Conservation (phyloP, 2,888 invertebrate genomes). For the Sturmia bella region DNA sequence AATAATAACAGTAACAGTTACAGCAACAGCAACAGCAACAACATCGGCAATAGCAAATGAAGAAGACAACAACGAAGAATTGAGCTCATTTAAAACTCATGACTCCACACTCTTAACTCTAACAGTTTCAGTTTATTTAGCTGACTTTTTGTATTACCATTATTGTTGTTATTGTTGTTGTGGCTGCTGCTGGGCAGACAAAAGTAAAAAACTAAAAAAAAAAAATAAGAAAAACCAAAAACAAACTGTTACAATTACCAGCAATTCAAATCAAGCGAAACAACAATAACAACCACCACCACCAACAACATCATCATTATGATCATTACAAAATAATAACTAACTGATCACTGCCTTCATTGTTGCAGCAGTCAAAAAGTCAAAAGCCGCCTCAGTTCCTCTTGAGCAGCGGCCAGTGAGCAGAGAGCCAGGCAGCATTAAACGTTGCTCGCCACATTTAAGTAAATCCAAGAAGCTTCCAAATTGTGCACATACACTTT, state of each 20-base stretch:
- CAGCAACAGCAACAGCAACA: conserved; percentile 44
- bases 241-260: conserved; percentile 70
- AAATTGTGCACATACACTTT: conserved; percentile 40
- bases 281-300: conserved; percentile 51
- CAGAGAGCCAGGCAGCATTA: not conserved
- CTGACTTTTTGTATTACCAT: conserved; percentile 15
- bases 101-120: conserved; percentile 61
- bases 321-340: conserved; percentile 67
- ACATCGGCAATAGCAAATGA: conserved; percentile 61
- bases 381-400: not conserved
- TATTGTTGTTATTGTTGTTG: not conserved
- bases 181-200: too few species aligned
- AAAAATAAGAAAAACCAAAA: conserved; percentile 26
- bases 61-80: conserved; percentile 70
- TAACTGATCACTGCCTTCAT: conserved; percentile 55
- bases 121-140: conserved; percentile 37
- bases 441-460: conserved; percentile 26
- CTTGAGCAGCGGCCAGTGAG: not conserved
- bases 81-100: conserved; percentile 66
- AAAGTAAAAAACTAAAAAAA: not conserved
- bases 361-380: conserved; percentile 42
- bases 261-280: conserved; percentile 68
- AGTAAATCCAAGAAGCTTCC: conserved; percentile 54
- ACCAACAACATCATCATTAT: conserved; percentile 52
- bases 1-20: conserved; percentile 42